Evolutionary conservation across 2,797 vertebrate genomes (phyloP).

Genomic region (Ceyx erithaca): DNA sequence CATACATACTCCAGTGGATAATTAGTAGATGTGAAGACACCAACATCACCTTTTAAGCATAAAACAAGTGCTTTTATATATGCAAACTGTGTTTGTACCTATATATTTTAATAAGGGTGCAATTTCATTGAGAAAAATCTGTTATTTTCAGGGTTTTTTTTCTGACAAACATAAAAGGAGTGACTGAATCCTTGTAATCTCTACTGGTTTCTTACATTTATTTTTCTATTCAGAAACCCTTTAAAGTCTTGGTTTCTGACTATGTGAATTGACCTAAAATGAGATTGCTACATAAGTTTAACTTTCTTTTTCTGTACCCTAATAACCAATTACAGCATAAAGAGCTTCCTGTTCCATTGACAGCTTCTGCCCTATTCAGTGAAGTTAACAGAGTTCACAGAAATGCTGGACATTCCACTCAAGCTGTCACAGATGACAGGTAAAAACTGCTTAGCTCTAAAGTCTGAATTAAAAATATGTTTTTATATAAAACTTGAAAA

Average conservation of each 20-base stretch:
- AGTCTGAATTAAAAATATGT: not conserved
- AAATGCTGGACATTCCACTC: not conserved
- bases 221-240: not conserved
- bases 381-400: not conserved
- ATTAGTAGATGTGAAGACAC: not conserved
- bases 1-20: fast-evolving
- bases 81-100: not conserved
- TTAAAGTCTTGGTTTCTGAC: not conserved
- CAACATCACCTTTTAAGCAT: not conserved
- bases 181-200: not conserved
- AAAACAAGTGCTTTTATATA: not conserved
- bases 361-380: not conserved
- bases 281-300: not conserved
- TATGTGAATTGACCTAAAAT: not conserved
- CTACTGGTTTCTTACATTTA: not conserved
- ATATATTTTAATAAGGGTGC: not conserved
- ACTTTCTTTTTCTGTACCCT: not conserved
- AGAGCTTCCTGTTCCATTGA: not conserved
- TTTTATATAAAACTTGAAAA: not conserved
- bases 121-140: not conserved
- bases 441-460: not conserved
- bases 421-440: not conserved
- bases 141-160: not conserved
- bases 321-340: not conserved
- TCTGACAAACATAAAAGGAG: not conserved